These are phyloP conservation scores for Xyrichtys novacula DNA, from an alignment of 2,797 vertebrate genomes.

Conservation along the genomic window DNA sequence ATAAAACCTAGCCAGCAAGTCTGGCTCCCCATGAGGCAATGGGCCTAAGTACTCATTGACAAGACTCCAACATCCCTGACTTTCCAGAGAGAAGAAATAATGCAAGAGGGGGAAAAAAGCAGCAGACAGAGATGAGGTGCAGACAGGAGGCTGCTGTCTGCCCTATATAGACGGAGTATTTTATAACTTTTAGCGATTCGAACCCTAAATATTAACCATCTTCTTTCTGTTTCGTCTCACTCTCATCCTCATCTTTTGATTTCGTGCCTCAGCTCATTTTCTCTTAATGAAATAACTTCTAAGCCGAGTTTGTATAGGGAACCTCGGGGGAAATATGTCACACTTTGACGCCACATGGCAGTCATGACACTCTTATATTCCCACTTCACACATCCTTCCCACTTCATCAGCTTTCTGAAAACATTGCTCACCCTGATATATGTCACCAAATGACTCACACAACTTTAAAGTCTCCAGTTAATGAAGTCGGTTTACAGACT, in stretches of 20 bases:
- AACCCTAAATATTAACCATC: conserved; percentile 33
- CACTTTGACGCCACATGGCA: conserved; percentile 35
- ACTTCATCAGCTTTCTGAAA: conserved; percentile 48
- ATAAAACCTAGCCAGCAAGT: conserved; percentile 82
- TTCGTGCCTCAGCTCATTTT: conserved; percentile 26
- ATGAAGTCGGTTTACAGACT: conserved; percentile 60
- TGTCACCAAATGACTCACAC: conserved; percentile 27
- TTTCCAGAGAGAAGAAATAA: conserved; percentile 66
- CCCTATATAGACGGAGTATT: conserved; percentile 48
- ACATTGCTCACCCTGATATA: conserved; percentile 39
- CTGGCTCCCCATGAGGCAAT: conserved; percentile 77
- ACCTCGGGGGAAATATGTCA: conserved; percentile 35
- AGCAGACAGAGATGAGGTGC: conserved; percentile 63
- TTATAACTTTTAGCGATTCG: conserved; percentile 52
- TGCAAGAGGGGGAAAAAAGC: conserved; percentile 29
- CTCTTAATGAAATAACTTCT: conserved; percentile 9
- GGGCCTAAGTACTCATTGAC: conserved; percentile 80
- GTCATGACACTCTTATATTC: conserved; percentile 50
- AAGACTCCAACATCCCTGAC: conserved; percentile 74
- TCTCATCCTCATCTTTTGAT: conserved; percentile 7
- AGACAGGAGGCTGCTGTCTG: conserved; percentile 62
- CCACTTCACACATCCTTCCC: conserved; percentile 49
- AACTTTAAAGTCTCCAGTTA: conserved; percentile 36
- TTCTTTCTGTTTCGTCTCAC: conserved; percentile 13
- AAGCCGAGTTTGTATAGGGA: conserved; percentile 11